Percentiles rank a stretch among this genome's conserved stretches.
phyloP scores from a whole-genome alignment of 2,797 vertebrate genomes.

The Epinephelus awoara region DNA sequence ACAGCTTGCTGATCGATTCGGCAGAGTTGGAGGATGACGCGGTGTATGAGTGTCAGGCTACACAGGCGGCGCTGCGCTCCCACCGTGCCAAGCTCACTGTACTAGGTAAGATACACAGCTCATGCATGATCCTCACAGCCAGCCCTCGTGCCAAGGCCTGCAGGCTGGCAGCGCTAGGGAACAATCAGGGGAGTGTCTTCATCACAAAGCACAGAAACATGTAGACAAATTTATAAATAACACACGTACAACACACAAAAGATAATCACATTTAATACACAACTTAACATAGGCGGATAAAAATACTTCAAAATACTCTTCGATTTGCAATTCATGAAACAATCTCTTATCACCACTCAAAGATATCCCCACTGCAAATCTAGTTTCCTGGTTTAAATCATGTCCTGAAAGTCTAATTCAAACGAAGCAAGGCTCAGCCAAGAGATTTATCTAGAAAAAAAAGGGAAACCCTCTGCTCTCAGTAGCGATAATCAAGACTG shows the following conservation, averaged over 20 bases:
- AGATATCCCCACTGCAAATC: conserved; percentile 66
- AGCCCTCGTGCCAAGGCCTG: conserved; percentile 60
- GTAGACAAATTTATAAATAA: conserved; percentile 35
- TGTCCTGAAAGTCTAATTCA: conserved; percentile 67
- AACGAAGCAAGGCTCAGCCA: conserved; percentile 62
- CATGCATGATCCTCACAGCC: conserved; percentile 72
- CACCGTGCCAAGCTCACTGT: conserved; percentile 91
- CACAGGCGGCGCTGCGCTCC: conserved; percentile 91
- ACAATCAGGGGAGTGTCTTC: conserved; percentile 67
- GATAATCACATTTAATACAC: conserved; percentile 17
- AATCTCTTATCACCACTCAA: conserved; percentile 51
- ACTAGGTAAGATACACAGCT: conserved; percentile 87
- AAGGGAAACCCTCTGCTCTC: conserved; percentile 63
- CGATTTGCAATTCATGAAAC: conserved; percentile 55
- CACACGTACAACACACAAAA: conserved; percentile 8
- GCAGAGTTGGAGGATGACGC: conserved; percentile 92
- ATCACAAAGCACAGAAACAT: conserved; percentile 49
- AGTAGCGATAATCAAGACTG: conserved; percentile 79
- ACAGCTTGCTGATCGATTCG: conserved; percentile 91
- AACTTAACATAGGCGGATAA: conserved; percentile 11
- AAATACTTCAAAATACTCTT: conserved; percentile 7
- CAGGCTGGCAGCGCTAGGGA: conserved; percentile 56
- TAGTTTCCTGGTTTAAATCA: conserved; percentile 71
- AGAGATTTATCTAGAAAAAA: conserved; percentile 50
- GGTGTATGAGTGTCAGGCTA: conserved; percentile 93